phyloP scores from a whole-genome alignment of 2,888 invertebrate genomes.

The Pocota personata region DNA sequence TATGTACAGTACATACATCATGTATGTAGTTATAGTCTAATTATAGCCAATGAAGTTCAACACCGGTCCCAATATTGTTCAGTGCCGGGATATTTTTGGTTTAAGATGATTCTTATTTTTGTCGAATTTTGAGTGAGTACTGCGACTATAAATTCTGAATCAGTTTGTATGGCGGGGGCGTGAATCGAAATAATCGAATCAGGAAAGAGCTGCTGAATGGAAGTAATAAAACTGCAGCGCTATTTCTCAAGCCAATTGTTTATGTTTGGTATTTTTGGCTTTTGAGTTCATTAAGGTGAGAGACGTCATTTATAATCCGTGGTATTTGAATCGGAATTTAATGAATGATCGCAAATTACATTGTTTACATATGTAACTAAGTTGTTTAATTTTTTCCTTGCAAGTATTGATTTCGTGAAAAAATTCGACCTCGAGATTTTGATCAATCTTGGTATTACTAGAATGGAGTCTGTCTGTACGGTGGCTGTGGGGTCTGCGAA shows the following conservation, averaged over 20 bases:
- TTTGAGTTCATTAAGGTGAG: constrained; percentile 37
- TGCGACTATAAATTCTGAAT: constrained; percentile 18
- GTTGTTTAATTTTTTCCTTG: too few species aligned
- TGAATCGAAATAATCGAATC: constrained; percentile 12
- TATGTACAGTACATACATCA: background rate
- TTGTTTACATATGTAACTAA: constrained; percentile 8
- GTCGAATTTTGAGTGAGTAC: constrained; percentile 22
- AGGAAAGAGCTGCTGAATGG: background rate
- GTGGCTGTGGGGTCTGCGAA: too few species aligned
- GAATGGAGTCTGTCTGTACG: too few species aligned
- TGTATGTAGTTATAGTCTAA: constrained; percentile 9
- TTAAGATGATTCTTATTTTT: constrained; percentile 4
- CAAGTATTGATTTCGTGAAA: too few species aligned
- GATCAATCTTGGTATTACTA: too few species aligned
- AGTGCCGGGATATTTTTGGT: constrained; percentile 13
- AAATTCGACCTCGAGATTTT: too few species aligned
- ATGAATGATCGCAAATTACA: background rate
- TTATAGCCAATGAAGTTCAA: background rate
- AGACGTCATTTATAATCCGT: constrained; percentile 14
- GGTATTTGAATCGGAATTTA: background rate
- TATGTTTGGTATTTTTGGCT: constrained; percentile 34
- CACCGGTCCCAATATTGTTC: constrained; percentile 1
- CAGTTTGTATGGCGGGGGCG: constrained; percentile 2
- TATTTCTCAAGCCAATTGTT: constrained; percentile 8
- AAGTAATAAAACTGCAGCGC: constrained; percentile 15